Base-by-base conservation (phyloP, 2,113 vertebrate species). In the Semnopithecus entellus region DNA sequence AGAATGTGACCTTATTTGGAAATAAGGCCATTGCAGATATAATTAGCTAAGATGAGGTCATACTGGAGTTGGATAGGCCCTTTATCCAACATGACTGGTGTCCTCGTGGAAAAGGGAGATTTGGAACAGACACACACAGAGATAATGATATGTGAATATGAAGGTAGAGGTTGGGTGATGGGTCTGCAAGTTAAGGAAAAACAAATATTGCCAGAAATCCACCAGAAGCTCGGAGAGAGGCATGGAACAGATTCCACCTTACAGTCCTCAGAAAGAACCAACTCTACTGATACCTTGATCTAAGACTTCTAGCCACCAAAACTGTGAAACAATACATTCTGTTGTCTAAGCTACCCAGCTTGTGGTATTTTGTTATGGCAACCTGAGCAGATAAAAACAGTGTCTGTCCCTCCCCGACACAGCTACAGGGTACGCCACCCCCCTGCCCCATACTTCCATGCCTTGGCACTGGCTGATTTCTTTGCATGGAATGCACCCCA, bases 381-480 rank as follows among this genome's bases (percentile, higher is more conserved):
- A 66, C 55, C 35, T 17, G 16, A 75, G 55, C 23, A 55, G 79
- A 78, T 11, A 13, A 8, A 40, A 48, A 11, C 32, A 14, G 59
- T 40, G 40, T n/a, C 40, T 48, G 43, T 10, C 38, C 32, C 27
- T 90, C 16, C 61, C 27, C 64, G 23, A 16, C 2, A 5, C 10
- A 48, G 73, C 38, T 80, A 18, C 61, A 80, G 50, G 3, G 32
- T 12, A 18, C 6, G 20, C 13, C 10, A 38, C 16, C 40, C 43
- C 0, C 0, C 38, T 1, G 2, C 4, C 11, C 57, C 50, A 73
- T 3, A 14, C 50, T 30, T 25, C n/a, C 5, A 2, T 40, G 38
- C 59, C 32, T 78, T 35, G 17, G 64, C 22, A 5, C 1, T 27
- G 50, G 38, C 35, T 96, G 68, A 64, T 18, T 45, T 30, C 45